Conservation (phyloP, 2,113 vertebrate species). For the Calidris pugnax region DNA sequence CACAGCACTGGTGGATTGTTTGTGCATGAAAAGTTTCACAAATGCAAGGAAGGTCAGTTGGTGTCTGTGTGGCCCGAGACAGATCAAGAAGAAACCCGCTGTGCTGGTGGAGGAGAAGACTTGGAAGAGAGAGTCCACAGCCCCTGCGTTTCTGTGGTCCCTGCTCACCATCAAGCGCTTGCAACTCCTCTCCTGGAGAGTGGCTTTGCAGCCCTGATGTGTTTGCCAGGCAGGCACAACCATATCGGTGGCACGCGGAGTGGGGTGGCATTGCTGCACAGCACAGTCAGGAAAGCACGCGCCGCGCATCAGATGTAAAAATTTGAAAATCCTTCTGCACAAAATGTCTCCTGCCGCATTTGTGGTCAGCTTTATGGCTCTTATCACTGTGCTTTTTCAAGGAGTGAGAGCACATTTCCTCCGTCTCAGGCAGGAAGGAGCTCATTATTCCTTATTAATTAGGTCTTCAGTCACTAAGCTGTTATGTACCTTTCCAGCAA, state of each 20-base stretch:
- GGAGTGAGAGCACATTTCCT: constrained; percentile 22
- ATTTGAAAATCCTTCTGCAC: background rate
- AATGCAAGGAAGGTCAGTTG: background rate
- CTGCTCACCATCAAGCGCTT: background rate
- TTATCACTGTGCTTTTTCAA: background rate
- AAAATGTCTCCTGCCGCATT: background rate
- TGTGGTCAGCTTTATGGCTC: background rate
- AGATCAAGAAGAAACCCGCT: background rate
- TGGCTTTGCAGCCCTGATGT: background rate
- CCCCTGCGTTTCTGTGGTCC: rapidly evolving
- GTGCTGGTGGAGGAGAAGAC: background rate
- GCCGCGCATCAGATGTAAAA: background rate
- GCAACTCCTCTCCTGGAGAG: background rate
- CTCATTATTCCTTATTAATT: constrained; percentile 77
- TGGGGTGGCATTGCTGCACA: background rate
- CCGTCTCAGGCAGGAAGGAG: constrained; percentile 40
- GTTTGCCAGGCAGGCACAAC: background rate
- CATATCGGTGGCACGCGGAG: rapidly evolving
- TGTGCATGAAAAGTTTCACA: background rate
- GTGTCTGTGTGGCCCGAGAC: background rate
- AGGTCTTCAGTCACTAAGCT: constrained; percentile 71
- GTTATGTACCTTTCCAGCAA: constrained; percentile 70
- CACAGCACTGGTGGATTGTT: background rate
- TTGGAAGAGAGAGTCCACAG: background rate
- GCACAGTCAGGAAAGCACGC: rapidly evolving